Evolutionary conservation across 92 coral and sea anemone genomes (phyloP).

Genomic region (Meandrina meandrites): DNA sequence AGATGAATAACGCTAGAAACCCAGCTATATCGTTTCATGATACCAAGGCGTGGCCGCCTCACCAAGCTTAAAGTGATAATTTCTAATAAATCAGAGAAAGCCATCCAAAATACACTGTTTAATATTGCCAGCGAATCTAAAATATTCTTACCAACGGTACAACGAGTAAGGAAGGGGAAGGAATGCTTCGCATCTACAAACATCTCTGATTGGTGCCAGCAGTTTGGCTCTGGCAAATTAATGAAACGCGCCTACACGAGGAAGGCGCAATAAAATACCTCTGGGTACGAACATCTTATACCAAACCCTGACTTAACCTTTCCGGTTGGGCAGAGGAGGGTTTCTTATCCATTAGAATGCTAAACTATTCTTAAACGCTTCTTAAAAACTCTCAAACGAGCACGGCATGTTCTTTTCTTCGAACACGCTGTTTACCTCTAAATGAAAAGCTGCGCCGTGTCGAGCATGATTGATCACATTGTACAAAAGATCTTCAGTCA

Average conservation of each 20-base stretch:
- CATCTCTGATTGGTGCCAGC: neutral
- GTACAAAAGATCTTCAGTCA: neutral
- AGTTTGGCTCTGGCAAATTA: neutral
- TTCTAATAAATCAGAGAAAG: neutral
- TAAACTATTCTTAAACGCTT: neutral
- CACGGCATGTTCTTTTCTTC: slow-evolving; percentile 7
- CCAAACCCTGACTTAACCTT: neutral
- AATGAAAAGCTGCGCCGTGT: neutral
- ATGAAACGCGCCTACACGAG: neutral
- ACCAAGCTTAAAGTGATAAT: neutral
- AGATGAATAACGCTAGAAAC: neutral
- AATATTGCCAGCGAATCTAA: neutral
- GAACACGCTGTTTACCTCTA: slow-evolving; percentile 1
- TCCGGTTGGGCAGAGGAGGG: neutral
- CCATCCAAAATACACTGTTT: neutral
- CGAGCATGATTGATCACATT: slow-evolving; percentile 33
- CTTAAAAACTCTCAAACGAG: neutral
- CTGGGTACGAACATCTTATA: neutral
- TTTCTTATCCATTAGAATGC: neutral
- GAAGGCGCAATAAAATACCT: neutral
- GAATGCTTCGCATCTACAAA: neutral
- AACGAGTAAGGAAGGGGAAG: neutral
- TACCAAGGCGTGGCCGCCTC: slow-evolving; percentile 24
- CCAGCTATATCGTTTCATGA: neutral
- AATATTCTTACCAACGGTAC: neutral